These are phyloP conservation scores for Cossypha dichroa DNA, from an alignment of 2,797 vertebrate species.

Conservation along the genomic window DNA sequence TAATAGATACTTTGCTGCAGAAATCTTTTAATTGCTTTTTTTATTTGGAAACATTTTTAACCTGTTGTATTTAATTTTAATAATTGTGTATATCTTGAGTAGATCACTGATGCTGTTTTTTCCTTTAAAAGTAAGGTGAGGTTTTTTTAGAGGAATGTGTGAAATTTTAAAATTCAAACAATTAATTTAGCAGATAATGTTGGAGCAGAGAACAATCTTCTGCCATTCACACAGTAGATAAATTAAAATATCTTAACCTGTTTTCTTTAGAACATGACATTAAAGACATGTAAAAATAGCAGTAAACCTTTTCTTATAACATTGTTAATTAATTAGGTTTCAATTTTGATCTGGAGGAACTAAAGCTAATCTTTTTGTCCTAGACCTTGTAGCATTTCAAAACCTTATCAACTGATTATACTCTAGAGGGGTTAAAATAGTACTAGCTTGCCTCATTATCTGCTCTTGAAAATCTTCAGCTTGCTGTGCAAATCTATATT, in stretches of 20 bases:
- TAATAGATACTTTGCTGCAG: background rate
- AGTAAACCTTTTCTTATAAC: slow-evolving; percentile 38
- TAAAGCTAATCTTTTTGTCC: slow-evolving; percentile 87
- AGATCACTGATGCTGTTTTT: background rate
- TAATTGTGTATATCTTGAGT: background rate
- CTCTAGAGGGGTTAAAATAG: slow-evolving; percentile 85
- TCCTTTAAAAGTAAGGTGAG: background rate
- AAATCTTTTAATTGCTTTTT: background rate
- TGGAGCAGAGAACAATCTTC: background rate
- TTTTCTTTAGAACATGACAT: background rate
- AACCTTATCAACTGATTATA: slow-evolving; percentile 80
- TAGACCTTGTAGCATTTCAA: slow-evolving; percentile 83
- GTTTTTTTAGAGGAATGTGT: background rate
- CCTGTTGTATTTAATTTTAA: background rate
- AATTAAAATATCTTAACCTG: background rate
- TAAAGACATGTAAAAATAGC: slow-evolving; percentile 1
- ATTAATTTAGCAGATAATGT: background rate
- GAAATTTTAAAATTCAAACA: background rate
- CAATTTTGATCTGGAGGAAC: slow-evolving; percentile 55
- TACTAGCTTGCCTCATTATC: slow-evolving; percentile 88
- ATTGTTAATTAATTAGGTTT: slow-evolving; percentile 65
- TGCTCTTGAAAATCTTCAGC: slow-evolving; percentile 81
- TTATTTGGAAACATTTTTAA: background rate
- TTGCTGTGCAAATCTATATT: slow-evolving; percentile 87
- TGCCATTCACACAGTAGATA: background rate